These are phyloP conservation scores for Pogonus chalceus DNA, from an alignment of 1,140 invertebrate species.

Conservation along the genomic window DNA sequence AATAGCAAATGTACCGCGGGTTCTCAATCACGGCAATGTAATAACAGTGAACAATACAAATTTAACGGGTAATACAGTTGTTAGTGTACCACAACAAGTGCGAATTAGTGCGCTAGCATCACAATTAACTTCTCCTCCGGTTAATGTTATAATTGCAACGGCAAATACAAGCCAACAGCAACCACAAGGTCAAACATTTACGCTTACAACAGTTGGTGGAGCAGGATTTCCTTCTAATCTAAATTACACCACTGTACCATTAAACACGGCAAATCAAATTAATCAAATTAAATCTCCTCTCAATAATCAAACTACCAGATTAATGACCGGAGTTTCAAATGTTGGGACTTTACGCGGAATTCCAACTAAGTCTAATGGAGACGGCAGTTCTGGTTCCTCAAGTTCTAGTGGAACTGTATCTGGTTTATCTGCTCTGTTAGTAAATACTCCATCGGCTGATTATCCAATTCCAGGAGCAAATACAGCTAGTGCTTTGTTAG, in stretches of 20 bases:
- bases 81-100: slow-evolving; percentile 24
- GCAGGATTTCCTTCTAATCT: slow-evolving; percentile 19
- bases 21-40: slow-evolving; percentile 37
- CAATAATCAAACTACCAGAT: background rate
- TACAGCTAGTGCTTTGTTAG: slow-evolving; percentile 42
- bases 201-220: slow-evolving; percentile 25
- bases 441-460: slow-evolving; percentile 48
- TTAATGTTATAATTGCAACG: slow-evolving; percentile 10
- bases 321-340: background rate
- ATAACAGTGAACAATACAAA: slow-evolving; percentile 37
- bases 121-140: slow-evolving; percentile 33
- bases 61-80: slow-evolving; percentile 16
- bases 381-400: too few relatives aligned
- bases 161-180: slow-evolving; percentile 11
- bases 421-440: slow-evolving; percentile 25
- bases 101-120: slow-evolving; percentile 34
- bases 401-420: slow-evolving; percentile 3
- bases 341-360: background rate
- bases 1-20: slow-evolving; percentile 28
- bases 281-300: too few relatives aligned
- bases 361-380: slow-evolving; percentile 3
- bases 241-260: slow-evolving; percentile 26
- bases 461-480: slow-evolving; percentile 43
- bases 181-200: slow-evolving; percentile 29
- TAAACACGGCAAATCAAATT: slow-evolving; percentile 14